phyloP scores from a whole-genome alignment of 2,888 invertebrate genomes.

The Arrhopalites spinosus region DNA sequence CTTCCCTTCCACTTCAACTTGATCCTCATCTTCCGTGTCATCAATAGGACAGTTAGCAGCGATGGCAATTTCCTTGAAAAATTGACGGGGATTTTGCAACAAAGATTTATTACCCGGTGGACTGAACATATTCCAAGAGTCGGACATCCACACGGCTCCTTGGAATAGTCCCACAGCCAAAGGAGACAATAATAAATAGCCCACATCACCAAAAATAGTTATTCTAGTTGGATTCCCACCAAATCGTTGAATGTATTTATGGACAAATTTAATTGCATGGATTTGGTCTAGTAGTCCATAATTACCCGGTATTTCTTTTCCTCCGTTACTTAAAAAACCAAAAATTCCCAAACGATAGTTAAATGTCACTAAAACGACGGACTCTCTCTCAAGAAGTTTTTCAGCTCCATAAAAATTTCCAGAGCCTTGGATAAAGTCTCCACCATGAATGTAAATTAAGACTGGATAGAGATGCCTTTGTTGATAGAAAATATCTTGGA shows the following conservation, averaged over 20 bases:
- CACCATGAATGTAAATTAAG: slow-evolving; percentile 52
- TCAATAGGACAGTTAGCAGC: slow-evolving; percentile 26
- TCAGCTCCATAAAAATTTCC: slow-evolving; percentile 41
- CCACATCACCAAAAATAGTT: slow-evolving; percentile 51
- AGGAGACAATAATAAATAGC: slow-evolving; percentile 46
- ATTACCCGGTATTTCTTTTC: slow-evolving; percentile 43
- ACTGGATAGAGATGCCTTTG: slow-evolving; percentile 35
- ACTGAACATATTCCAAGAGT: slow-evolving; percentile 30
- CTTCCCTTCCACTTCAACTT: slow-evolving; percentile 31
- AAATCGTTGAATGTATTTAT: slow-evolving; percentile 53
- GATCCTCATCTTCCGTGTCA: slow-evolving; percentile 16
- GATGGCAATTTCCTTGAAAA: slow-evolving; percentile 26
- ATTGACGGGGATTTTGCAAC: slow-evolving; percentile 28
- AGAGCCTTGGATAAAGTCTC: slow-evolving; percentile 48
- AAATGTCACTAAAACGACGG: slow-evolving; percentile 51
- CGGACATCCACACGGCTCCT: slow-evolving; percentile 39
- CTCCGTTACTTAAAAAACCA: slow-evolving; percentile 48
- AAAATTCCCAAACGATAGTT: slow-evolving; percentile 50
- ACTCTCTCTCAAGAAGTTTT: slow-evolving; percentile 44
- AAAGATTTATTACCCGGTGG: slow-evolving; percentile 24
- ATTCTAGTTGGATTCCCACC: slow-evolving; percentile 52
- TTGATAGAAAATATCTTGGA: slow-evolving; percentile 35
- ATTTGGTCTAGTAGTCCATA: slow-evolving; percentile 53
- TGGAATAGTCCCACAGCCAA: slow-evolving; percentile 44
- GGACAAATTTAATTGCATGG: slow-evolving; percentile 48